phyloP scores from a whole-genome alignment of 2,797 vertebrate genomes.

The Sandelia bainsii region DNA sequence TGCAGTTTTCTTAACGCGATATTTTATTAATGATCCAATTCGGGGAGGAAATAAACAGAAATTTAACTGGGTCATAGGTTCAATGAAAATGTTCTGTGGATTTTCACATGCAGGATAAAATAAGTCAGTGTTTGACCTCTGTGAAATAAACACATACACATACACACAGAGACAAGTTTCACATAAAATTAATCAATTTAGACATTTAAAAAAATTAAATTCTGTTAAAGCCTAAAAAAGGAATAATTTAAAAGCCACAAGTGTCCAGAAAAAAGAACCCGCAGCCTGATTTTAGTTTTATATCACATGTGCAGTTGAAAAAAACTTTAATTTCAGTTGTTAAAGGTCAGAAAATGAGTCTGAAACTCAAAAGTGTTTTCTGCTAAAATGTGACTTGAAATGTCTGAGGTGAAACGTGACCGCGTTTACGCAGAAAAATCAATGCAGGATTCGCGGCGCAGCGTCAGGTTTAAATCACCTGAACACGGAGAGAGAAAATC shows the following conservation, averaged over 20 bases:
- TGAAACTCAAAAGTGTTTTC: background rate
- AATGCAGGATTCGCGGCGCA: slow-evolving; percentile 9
- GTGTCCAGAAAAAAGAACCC: background rate
- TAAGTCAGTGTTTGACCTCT: background rate
- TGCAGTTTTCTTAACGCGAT: background rate
- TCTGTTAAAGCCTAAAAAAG: background rate
- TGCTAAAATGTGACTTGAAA: background rate
- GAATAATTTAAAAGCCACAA: background rate
- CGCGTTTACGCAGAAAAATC: slow-evolving; percentile 22
- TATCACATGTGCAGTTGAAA: background rate
- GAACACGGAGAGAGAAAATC: background rate
- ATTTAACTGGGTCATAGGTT: slow-evolving; percentile 5
- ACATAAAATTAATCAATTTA: background rate
- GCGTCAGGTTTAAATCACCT: slow-evolving; percentile 31
- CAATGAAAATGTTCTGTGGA: background rate
- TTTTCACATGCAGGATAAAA: background rate
- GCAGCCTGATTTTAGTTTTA: background rate
- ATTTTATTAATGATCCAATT: slow-evolving; percentile 25
- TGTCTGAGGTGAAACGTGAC: slow-evolving; percentile 26
- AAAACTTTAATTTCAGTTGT: background rate
- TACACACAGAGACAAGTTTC: no score
- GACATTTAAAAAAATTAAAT: background rate
- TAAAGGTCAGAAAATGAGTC: no score
- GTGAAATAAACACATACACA: no score
- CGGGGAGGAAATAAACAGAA: background rate